A percentile compares a stretch with the other conserved stretches of the same genome.
Evolutionary conservation across 2,113 vertebrate genomes (phyloP).

Genomic region (Corvus hawaiiensis): DNA sequence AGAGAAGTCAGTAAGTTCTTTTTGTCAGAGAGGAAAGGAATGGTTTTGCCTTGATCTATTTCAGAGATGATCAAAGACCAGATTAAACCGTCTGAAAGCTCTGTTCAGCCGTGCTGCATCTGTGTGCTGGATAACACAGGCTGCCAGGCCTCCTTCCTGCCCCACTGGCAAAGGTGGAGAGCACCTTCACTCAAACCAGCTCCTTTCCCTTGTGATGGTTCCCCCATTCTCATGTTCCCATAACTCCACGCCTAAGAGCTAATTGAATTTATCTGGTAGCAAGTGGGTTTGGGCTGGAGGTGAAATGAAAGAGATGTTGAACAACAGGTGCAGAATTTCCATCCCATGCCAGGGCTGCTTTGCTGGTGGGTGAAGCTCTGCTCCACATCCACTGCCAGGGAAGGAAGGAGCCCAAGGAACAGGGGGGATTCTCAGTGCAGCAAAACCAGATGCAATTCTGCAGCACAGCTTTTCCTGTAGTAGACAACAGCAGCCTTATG

Average conservation of each 20-base stretch:
- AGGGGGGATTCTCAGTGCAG: not conserved
- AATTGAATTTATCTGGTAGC: not conserved
- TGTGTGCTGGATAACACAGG: not conserved
- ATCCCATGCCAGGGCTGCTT: not conserved
- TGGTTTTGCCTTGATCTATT: constrained; percentile 27
- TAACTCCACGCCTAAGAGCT: not conserved
- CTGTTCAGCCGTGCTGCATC: not conserved
- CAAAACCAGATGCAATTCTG: not conserved
- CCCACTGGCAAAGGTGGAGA: not conserved
- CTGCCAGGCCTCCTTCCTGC: not conserved
- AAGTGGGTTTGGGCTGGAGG: not conserved
- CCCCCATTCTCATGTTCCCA: not conserved
- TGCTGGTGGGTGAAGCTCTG: not conserved
- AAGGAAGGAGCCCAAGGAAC: not conserved
- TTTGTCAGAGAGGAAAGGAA: constrained; percentile 1
- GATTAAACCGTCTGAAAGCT: not conserved
- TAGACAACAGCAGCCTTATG: not conserved
- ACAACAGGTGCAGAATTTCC: not conserved
- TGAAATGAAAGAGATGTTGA: not conserved
- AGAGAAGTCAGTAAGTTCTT: not conserved
- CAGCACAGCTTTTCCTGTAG: not conserved
- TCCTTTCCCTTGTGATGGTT: not conserved
- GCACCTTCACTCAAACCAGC: not conserved
- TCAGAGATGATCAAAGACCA: constrained; percentile 24
- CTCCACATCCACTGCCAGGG: not conserved